These are phyloP conservation scores for Paelopatides confundens DNA, from an alignment of 53 echinoderm and acorn worm species.

Conservation along the genomic window DNA sequence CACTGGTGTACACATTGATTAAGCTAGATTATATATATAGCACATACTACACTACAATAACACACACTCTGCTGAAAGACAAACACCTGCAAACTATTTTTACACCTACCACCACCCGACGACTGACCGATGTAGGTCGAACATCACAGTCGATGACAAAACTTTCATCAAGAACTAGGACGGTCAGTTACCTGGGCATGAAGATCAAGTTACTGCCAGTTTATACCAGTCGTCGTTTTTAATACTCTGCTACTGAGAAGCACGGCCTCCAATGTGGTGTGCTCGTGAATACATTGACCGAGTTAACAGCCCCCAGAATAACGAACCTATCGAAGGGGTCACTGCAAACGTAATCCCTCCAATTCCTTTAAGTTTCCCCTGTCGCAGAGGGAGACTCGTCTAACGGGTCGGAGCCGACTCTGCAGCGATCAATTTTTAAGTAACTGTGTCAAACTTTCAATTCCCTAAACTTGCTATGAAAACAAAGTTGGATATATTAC, in stretches of 20 bases:
- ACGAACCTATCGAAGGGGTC: background rate
- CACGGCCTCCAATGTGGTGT: background rate
- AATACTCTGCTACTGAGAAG: background rate
- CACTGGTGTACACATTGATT: no score
- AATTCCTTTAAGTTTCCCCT: background rate
- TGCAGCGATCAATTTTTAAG: no score
- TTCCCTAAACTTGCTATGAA: no score
- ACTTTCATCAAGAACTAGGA: background rate
- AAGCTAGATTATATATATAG: no score
- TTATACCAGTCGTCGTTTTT: background rate
- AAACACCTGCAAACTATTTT: no score
- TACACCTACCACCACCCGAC: no score
- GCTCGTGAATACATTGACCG: background rate
- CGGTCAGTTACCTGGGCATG: background rate
- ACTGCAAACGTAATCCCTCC: background rate
- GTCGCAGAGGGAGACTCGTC: no score
- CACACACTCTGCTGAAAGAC: no score
- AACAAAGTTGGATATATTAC: no score
- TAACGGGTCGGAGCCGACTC: no score
- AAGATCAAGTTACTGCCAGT: background rate
- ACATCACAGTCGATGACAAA: background rate
- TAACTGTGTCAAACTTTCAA: no score
- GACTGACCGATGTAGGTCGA: background rate
- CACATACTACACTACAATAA: no score
- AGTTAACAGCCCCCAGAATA: background rate